Evolutionary conservation across 2,797 vertebrate genomes (phyloP).

Genomic region (Sebastiscus albofasciatus): DNA sequence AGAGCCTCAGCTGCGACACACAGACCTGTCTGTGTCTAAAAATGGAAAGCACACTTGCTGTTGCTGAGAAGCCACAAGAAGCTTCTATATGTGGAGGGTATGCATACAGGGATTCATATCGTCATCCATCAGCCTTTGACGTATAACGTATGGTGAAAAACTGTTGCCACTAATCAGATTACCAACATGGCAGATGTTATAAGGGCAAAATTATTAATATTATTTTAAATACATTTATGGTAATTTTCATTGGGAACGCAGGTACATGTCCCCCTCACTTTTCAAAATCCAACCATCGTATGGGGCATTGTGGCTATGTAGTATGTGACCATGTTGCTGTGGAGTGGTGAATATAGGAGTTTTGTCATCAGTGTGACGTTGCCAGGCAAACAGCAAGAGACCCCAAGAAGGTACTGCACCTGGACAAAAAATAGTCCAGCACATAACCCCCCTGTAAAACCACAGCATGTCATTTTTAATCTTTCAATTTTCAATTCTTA

Average conservation of each 20-base stretch:
- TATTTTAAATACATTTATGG: neutral
- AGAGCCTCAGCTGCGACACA: conserved; percentile 61
- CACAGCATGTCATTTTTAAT: neutral
- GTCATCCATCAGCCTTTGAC: conserved; percentile 1
- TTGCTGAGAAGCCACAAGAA: conserved; percentile 71
- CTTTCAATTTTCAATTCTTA: too few species aligned
- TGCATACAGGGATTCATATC: conserved; percentile 15
- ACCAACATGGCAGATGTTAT: neutral
- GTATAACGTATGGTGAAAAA: neutral
- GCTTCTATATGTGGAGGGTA: conserved; percentile 25
- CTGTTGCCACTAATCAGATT: conserved; percentile 1
- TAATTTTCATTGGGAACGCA: neutral
- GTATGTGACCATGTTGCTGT: neutral
- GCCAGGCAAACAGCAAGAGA: neutral
- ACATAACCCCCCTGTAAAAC: neutral
- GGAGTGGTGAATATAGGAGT: neutral
- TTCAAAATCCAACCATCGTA: neutral
- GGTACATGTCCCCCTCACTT: neutral
- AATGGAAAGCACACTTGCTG: conserved; percentile 73
- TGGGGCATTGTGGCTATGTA: neutral
- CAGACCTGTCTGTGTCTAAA: conserved; percentile 73
- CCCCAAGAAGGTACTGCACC: neutral
- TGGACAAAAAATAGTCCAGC: neutral
- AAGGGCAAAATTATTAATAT: neutral
- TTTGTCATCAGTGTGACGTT: neutral